Evolutionary conservation across 2,888 invertebrate genomes (phyloP), one percentile per base, ranked within the genome.

Genomic region (Ryuthela nishihirai): DNA sequence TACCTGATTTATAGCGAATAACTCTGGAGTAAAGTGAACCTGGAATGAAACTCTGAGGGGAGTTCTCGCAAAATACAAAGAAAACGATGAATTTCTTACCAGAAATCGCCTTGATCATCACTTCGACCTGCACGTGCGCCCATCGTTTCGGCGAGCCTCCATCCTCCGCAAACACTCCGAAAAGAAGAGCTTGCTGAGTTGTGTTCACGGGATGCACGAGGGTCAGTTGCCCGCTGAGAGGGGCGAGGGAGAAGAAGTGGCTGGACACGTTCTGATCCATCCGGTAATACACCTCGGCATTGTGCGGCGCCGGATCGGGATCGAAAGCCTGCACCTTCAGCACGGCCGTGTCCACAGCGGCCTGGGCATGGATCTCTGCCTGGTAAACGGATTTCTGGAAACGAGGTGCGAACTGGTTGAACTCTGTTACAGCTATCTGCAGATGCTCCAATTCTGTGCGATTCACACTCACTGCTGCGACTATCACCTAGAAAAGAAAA

Each of bases 141-240:
- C 61, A 64, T 38, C 64, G 17, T 21, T 62, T 63, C 0, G 65
- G 65, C 1, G 65, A 65, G 4, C 65, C 65, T 9, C 65, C 65
- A 49, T 65, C 65, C 47, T 65, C 65, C 5, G 60, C 65, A 26
- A 55, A 60, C 18, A 65, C 42, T 10, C 61, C 59, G 26, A 65
- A 59, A 20, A 18, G 25, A 3, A 54, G 15, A 4, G 32, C 9
- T 18, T 44, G 17, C n/a, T 32, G 26, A 21, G 42, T 42, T 3
- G 18, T 12, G 23, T 55, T 49, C n/a, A 64, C 38, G 3, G 42
- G 44, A 32, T 59, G 47, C 5, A 12, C 24, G 12, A 65, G 34
- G 10, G n/a, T 29, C 7, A 65, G n/a, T 39, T 58, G 55, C 18
- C 65, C 65, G 3, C 53, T 55, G 6, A 43, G 6, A 6, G 46